Evolutionary conservation across 2,797 vertebrate genomes (phyloP), one percentile per base, ranked within the genome.

Genomic region (Chromobotia macracanthus): DNA sequence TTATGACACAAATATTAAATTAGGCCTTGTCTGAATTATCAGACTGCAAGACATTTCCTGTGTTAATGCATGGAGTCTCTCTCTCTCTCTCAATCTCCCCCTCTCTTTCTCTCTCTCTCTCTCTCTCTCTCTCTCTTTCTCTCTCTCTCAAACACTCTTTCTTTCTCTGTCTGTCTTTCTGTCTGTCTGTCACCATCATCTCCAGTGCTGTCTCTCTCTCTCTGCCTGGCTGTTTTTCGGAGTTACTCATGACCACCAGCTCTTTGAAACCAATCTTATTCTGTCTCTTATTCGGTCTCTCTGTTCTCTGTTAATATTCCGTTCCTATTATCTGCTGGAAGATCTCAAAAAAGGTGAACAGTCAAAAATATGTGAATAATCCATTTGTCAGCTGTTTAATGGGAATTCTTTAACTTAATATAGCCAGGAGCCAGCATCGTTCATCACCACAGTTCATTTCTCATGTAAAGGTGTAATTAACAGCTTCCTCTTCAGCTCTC

Each of bases 301-400:
- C 58, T 68, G 51, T 48, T 13, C 38, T 28, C 46, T 80, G 76
- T 80, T 81, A 84, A 79, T 83, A 68, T 76, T 79, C 72, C 72
- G 16, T 61, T 83, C 61, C 68, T 82, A 58, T 75, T 83, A 83
- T 79, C 76, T 83, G 63, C 75, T 75, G 66, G 23, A 68, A 76
- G 70, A 70, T 63, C 12, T 68, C 25, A 74, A 73, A 70, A 38
- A 41, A 41, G 61, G 58, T 51, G 44, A 25, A 21, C 3, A n/a
- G 41, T 75, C 75, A 73, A 55, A 77, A 81, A 84, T 15, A 82
- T 79, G 65, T 48, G 1, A 15, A 18, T 76, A 67, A 83, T 88
- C 75, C 64, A 73, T 85, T 82, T 60, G n/a, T 55, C 66, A 76
- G 77, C 79, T 82, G 61, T 86, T 81, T 84, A 83, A 80, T 84